Evolutionary conservation across 2,797 vertebrate species (phyloP).

Genomic region (Meriones psammophilus): DNA sequence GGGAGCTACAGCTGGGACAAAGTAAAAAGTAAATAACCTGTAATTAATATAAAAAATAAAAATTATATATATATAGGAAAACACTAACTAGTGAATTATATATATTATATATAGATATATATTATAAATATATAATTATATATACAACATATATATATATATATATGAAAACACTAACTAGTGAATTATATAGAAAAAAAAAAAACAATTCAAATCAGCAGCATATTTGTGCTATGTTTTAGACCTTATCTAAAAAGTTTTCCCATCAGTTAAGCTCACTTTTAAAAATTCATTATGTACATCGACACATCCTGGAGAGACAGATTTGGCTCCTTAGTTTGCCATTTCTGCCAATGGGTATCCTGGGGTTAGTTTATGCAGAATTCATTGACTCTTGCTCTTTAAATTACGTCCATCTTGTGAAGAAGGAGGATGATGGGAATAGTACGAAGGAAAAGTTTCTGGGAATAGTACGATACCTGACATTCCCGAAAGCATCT

Average conservation of each 20-base stretch:
- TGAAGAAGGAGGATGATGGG: neutral
- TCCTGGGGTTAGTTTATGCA: neutral
- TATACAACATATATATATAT: too few relatives aligned
- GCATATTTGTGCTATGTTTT: neutral
- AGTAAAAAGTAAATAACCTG: too few relatives aligned
- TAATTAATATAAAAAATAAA: too few relatives aligned
- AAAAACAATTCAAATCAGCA: neutral
- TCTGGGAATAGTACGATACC: constrained; percentile 54
- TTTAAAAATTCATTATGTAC: neutral
- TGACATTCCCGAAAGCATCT: constrained; percentile 16
- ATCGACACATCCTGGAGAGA: neutral
- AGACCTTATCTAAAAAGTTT: neutral
- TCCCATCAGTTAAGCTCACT: neutral
- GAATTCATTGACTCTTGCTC: neutral
- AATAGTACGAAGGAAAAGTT: constrained; percentile 37
- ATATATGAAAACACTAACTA: too few relatives aligned
- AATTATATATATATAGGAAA: neutral
- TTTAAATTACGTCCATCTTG: constrained; percentile 38
- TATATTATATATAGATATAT: neutral
- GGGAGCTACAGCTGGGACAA: too few relatives aligned
- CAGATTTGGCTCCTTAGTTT: neutral
- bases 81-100: neutral
- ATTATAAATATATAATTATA: too few relatives aligned
- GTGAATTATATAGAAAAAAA: neutral
- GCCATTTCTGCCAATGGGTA: neutral